A percentile compares a stretch with the other conserved stretches of the same genome.
Conservation (phyloP, 2,888 invertebrate genomes). For the Melipona beecheii region DNA sequence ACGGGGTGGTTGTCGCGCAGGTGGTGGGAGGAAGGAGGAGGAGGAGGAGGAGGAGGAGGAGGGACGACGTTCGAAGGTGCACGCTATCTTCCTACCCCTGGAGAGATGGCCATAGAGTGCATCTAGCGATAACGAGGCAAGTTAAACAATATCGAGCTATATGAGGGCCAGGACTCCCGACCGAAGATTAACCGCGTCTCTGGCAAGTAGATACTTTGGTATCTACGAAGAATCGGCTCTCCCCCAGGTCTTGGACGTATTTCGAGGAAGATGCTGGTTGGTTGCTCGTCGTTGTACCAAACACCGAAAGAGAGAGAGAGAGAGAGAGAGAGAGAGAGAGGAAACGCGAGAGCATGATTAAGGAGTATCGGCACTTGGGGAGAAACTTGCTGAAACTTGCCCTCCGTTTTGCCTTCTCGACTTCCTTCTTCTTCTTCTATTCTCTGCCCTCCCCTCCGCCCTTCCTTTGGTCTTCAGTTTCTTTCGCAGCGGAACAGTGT, state of each 20-base stretch:
- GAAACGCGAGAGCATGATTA: slow-evolving; percentile 49
- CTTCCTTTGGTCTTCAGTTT: neutral
- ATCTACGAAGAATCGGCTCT: slow-evolving; percentile 65
- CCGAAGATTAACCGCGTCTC: slow-evolving; percentile 80
- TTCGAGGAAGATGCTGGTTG: slow-evolving; percentile 50
- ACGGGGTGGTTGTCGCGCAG: slow-evolving; percentile 32
- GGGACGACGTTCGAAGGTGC: slow-evolving; percentile 74
- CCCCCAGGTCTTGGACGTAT: slow-evolving; percentile 59
- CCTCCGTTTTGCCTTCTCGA: slow-evolving; percentile 12
- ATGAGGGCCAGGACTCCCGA: slow-evolving; percentile 75
- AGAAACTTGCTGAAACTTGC: slow-evolving; percentile 53
- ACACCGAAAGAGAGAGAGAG: neutral
- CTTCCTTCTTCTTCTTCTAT: neutral
- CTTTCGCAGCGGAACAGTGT: neutral
- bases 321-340: slow-evolving; percentile 12
- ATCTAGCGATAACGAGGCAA: slow-evolving; percentile 84
- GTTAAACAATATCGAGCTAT: slow-evolving; percentile 84
- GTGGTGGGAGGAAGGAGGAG: neutral
- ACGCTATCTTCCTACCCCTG: slow-evolving; percentile 78
- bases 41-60: slow-evolving; percentile 28
- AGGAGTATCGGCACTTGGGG: slow-evolving; percentile 56
- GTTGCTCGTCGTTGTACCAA: slow-evolving; percentile 27
- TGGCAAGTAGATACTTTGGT: slow-evolving; percentile 70
- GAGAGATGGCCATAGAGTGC: slow-evolving; percentile 83
- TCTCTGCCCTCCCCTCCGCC: no score